Conservation (phyloP, 2,797 vertebrate genomes). For the Chrosomus eos region DNA sequence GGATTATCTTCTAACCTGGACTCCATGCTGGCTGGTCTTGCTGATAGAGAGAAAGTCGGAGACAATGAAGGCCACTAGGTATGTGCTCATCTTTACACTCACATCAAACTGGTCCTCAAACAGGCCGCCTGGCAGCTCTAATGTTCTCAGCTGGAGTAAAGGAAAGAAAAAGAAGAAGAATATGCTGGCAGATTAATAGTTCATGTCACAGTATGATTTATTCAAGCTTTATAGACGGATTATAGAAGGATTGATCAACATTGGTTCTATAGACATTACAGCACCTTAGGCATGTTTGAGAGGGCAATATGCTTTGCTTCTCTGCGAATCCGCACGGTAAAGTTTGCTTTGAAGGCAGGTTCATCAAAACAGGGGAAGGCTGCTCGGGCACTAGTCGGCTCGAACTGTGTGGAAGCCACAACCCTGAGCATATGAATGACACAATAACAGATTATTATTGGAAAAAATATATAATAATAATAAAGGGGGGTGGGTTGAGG, state of each 20-base stretch:
- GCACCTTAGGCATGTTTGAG: conserved; percentile 92
- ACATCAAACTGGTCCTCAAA: conserved; percentile 89
- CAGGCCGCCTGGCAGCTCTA: conserved; percentile 76
- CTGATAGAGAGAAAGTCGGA: conserved; percentile 91
- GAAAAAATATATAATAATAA: too few relatives aligned
- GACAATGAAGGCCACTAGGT: conserved; percentile 91
- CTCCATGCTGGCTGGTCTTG: conserved; percentile 82
- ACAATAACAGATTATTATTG: not conserved
- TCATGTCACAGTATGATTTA: not conserved
- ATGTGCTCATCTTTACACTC: conserved; percentile 92
- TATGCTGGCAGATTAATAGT: not conserved
- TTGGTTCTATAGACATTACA: not conserved
- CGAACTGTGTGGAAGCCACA: conserved; percentile 90
- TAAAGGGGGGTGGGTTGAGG: too few relatives aligned
- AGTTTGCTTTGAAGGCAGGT: conserved; percentile 89
- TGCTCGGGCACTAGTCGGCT: conserved; percentile 86
- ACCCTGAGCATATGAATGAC: conserved; percentile 67
- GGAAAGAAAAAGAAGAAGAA: not conserved
- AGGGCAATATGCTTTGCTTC: conserved; percentile 82
- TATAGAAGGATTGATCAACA: not conserved
- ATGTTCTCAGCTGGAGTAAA: conserved; percentile 79
- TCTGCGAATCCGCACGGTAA: conserved; percentile 82
- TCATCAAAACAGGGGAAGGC: conserved; percentile 95
- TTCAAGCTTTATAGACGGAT: not conserved
- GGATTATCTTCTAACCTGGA: conserved; percentile 79